A percentile compares a stretch with the other conserved stretches of the same genome.
phyloP scores from a whole-genome alignment of 2,888 invertebrate genomes.

The Caenorhabditis sp. region DNA sequence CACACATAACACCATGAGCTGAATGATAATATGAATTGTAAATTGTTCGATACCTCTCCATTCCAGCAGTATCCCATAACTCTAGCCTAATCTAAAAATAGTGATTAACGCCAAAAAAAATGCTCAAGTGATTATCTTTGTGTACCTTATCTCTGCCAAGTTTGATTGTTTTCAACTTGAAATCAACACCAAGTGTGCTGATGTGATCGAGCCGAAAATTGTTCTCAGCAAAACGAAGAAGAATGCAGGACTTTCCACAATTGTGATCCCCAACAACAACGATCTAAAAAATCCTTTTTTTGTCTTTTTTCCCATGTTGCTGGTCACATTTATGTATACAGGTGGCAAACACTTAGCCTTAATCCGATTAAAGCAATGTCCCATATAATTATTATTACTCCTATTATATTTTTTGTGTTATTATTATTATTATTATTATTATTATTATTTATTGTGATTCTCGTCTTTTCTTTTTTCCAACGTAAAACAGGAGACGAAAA shows the following conservation, averaged over 20 bases:
- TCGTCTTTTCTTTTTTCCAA: background rate
- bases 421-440: background rate
- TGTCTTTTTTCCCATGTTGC: background rate
- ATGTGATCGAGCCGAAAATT: constrained; percentile 66
- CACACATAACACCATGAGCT: constrained; percentile 71
- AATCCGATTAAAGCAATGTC: constrained; percentile 1
- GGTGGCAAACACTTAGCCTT: constrained; percentile 24
- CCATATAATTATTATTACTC: background rate
- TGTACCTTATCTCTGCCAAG: constrained; percentile 67
- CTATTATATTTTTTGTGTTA: background rate
- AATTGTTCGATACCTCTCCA: constrained; percentile 70
- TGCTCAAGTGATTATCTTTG: too few relatives aligned
- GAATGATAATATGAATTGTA: constrained; percentile 71
- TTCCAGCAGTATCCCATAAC: constrained; percentile 70
- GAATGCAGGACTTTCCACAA: constrained; percentile 71
- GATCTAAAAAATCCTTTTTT: constrained; percentile 34
- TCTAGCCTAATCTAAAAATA: constrained; percentile 53
- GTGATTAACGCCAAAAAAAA: background rate
- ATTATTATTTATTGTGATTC: background rate
- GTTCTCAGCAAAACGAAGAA: constrained; percentile 70
- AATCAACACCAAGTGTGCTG: constrained; percentile 70
- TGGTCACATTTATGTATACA: constrained; percentile 13
- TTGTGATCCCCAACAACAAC: constrained; percentile 70
- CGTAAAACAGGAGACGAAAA: background rate
- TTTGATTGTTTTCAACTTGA: constrained; percentile 71